phyloP scores from a whole-genome alignment of 2,113 vertebrate species.

The Eublepharis macularius region DNA sequence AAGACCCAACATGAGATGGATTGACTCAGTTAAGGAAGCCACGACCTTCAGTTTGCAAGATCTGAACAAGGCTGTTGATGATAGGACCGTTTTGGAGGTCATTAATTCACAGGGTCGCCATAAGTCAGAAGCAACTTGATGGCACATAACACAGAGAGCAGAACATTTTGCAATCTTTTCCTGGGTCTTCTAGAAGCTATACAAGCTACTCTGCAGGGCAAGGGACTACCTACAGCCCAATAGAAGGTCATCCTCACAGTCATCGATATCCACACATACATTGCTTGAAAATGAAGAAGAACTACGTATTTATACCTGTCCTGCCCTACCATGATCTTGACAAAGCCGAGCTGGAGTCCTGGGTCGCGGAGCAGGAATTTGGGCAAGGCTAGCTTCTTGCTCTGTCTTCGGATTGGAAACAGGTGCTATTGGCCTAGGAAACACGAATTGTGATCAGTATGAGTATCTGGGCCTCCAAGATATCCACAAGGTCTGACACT shows the following conservation, averaged over 20 bases:
- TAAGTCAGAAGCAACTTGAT: no score
- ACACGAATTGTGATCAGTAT: neutral
- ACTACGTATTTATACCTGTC: constrained; percentile 73
- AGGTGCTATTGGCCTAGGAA: constrained; percentile 48
- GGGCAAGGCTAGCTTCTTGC: constrained; percentile 4
- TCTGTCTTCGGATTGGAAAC: constrained; percentile 33
- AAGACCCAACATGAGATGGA: no score
- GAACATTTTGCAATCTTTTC: no score
- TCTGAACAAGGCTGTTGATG: no score
- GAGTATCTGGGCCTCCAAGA: neutral
- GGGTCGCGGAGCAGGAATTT: neutral
- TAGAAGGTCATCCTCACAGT: neutral
- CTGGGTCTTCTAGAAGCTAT: no score
- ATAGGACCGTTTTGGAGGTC: no score
- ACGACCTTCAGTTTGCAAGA: no score
- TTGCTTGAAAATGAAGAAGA: neutral
- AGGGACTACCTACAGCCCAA: neutral
- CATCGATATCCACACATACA: neutral
- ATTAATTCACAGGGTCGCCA: no score
- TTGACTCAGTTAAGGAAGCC: no score
- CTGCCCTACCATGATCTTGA: constrained; percentile 74
- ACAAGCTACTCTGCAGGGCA: no score
- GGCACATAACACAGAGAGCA: no score
- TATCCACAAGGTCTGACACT: neutral
- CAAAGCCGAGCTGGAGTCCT: constrained; percentile 49